Evolutionary conservation across 2,113 vertebrate genomes (phyloP).

Genomic region (Rhinoderma darwinii): DNA sequence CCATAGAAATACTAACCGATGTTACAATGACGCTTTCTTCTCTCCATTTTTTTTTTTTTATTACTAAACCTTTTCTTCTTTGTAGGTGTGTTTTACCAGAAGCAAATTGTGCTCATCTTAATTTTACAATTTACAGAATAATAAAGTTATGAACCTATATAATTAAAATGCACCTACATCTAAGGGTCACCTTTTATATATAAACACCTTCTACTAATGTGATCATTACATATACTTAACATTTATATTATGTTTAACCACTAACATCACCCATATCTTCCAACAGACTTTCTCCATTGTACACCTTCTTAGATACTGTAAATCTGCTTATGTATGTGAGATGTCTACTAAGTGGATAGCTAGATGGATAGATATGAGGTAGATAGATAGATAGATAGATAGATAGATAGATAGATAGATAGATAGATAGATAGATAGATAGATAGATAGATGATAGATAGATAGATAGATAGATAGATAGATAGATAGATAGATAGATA

Average conservation of each 20-base stretch:
- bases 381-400: no score
- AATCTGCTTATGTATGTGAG: no score
- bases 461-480: no score
- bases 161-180: not conserved
- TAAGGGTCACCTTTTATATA: not conserved
- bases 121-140: not conserved
- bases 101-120: not conserved
- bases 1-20: not conserved
- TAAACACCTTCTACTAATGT: not conserved
- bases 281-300: not conserved
- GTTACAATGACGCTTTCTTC: not conserved
- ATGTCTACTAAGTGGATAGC: no score
- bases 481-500: no score
- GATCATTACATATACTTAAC: not conserved
- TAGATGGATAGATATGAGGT: no score
- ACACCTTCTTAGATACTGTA: no score
- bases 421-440: slow-evolving; percentile 2
- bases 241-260: not conserved
- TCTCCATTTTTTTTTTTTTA: not conserved
- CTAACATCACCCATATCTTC: not conserved
- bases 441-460: not conserved
- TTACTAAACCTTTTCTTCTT: slow-evolving; percentile 11
- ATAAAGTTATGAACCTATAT: not conserved
- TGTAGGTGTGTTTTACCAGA: not conserved
- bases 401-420: no score